A percentile compares a stretch with the other conserved stretches of the same genome.
These are phyloP conservation scores for Tachina lurida DNA, from an alignment of 2,888 invertebrate species.

Conservation along the genomic window DNA sequence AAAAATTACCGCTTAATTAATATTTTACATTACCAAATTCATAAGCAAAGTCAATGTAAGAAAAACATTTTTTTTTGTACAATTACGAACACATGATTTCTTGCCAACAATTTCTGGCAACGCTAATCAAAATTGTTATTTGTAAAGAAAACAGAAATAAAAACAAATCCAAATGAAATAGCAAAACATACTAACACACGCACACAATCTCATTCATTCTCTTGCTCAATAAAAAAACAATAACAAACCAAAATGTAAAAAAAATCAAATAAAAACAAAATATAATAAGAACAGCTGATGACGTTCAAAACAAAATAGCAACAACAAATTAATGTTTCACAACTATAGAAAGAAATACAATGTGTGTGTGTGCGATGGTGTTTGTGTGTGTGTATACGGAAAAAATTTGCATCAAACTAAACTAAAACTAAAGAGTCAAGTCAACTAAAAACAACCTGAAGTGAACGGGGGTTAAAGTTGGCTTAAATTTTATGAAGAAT, in stretches of 20 bases:
- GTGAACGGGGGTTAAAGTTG: conserved; percentile 18
- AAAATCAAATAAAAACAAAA: conserved; percentile 30
- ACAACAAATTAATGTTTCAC: not conserved
- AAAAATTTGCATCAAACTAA: conserved; percentile 35
- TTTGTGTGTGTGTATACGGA: not conserved
- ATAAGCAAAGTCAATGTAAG: too few species aligned
- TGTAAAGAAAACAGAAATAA: conserved; percentile 31
- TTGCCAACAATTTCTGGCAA: conserved; percentile 26
- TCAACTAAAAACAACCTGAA: conserved; percentile 21
- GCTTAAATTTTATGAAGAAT: not conserved
- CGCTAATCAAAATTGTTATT: conserved; percentile 14
- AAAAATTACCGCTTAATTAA: too few species aligned
- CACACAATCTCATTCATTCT: not conserved
- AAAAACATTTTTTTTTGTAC: too few species aligned
- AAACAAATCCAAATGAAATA: not conserved
- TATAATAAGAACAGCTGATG: conserved; percentile 67
- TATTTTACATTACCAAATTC: too few species aligned
- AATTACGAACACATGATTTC: not conserved
- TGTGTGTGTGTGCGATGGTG: not conserved
- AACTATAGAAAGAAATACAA: conserved; percentile 22
- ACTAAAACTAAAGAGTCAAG: not conserved
- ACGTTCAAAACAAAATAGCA: conserved; percentile 61
- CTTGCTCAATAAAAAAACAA: conserved; percentile 33
- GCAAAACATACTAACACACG: not conserved
- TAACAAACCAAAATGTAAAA: conserved; percentile 10